Evolutionary conservation across 2,113 vertebrate genomes (phyloP).

Genomic region (Pongo abelii): DNA sequence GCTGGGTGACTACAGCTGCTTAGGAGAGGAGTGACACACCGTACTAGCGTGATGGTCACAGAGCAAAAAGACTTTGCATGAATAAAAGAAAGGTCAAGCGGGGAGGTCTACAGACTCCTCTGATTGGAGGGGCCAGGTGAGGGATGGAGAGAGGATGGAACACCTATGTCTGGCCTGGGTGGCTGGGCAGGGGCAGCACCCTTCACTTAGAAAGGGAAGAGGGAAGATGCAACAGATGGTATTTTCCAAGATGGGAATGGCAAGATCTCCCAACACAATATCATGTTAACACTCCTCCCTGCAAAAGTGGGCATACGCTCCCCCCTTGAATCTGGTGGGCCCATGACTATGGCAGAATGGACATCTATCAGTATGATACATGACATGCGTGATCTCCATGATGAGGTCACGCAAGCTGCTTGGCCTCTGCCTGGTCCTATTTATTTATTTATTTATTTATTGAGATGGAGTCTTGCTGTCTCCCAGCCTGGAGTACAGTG

Average conservation of each 20-base stretch:
- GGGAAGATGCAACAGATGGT: fast-evolving
- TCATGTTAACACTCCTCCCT: background rate
- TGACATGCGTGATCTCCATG: background rate
- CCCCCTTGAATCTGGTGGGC: background rate
- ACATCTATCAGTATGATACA: background rate
- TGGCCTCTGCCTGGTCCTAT: background rate
- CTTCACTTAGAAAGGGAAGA: background rate
- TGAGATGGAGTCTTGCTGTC: no score
- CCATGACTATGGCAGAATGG: background rate
- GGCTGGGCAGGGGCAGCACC: background rate
- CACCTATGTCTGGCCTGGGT: fast-evolving
- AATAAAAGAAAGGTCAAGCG: background rate
- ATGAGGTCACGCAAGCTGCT: background rate
- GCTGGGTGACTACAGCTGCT: background rate
- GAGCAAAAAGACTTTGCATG: background rate
- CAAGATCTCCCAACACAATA: background rate
- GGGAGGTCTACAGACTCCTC: background rate
- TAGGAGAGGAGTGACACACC: background rate
- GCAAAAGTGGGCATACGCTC: background rate
- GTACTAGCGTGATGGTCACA: fast-evolving
- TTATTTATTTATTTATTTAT: background rate
- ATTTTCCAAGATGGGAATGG: background rate
- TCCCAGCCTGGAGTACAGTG: no score
- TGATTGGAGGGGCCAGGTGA: background rate
- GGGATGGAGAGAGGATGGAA: background rate